These are phyloP conservation scores for Xanthia togata DNA, from an alignment of 2,888 invertebrate species.

Conservation along the genomic window DNA sequence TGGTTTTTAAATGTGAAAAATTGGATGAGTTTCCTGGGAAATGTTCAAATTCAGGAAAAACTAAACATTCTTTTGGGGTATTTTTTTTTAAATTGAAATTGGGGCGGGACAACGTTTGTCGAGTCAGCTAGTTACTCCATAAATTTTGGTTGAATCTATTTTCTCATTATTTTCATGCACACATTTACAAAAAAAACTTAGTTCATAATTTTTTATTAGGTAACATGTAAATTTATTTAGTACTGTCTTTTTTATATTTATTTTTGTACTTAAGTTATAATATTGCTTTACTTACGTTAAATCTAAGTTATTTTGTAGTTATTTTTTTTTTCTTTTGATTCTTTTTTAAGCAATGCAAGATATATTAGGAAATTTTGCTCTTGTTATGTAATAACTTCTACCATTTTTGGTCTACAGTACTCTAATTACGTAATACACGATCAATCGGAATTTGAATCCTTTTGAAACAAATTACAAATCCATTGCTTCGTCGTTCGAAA, in stretches of 20 bases:
- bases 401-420: not conserved
- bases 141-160: not conserved
- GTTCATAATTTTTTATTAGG: not conserved
- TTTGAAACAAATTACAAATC: too few species aligned
- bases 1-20: not conserved
- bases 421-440: too few species aligned
- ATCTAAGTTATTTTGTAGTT: slow-evolving; percentile 36
- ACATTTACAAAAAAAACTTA: not conserved
- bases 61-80: not conserved
- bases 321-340: slow-evolving; percentile 5
- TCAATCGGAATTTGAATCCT: too few species aligned
- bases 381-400: not conserved
- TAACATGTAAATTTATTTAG: slow-evolving; percentile 33
- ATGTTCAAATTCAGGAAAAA: not conserved
- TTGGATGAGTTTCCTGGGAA: not conserved
- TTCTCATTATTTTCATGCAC: not conserved
- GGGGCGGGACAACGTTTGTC: not conserved
- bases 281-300: slow-evolving; percentile 26
- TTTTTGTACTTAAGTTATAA: slow-evolving; percentile 54
- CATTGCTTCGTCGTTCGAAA: too few species aligned
- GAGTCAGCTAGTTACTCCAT: not conserved
- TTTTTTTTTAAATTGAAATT: not conserved
- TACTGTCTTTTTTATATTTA: slow-evolving; percentile 46
- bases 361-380: not conserved
- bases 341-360: not conserved